Base-by-base conservation (phyloP, 2,888 invertebrate species). In the Nephrotoma appendiculata region DNA sequence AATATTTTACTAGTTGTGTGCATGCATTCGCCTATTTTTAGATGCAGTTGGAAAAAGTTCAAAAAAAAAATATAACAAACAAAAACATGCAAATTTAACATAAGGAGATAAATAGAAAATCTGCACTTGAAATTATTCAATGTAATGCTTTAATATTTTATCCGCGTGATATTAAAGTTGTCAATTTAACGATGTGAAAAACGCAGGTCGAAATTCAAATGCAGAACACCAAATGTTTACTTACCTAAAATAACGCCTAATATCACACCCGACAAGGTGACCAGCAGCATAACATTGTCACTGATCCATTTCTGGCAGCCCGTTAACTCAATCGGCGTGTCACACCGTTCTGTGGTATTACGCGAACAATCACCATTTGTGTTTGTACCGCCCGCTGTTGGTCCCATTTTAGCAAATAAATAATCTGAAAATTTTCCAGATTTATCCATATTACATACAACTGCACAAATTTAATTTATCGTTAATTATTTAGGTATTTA, bases 381-480 rank as follows among this genome's bases (percentile, higher is more conserved):
- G 88, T 91, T 90, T 87, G 89, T 89, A 87, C 90, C 93, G 89
- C 93, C 92, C 89, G 93, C 93, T 88, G 94, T 93, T 89, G 94
- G 94, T 90, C 95, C 95, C 95, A 96, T 95, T 93, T 95, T 95
- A 92, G 95, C 95, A 92, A 95, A 95, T 92, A 95, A 93, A 92
- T 95, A 96, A 92, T 95, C 95, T 95, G 95, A 94, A 94, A 95
- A 95, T 90, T 93, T 93, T 92, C 93, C 93, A 92, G 93, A 92
- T 92, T 93, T 94, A 93, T 94, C 94, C 94, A 94, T 93, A 90
- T 92, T 92, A 92, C 86, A 87, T 71, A 19, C 71, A 71, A 71
- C 31, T 5, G 71, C 71, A 71, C 52, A 71, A 31, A 71, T 31
- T 31, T 71, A 9, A 5, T 71, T 9, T 31, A 31, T 31, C 31